These are phyloP conservation scores for Disparrhopalites patrizii DNA, from an alignment of 2,888 invertebrate species.

Conservation along the genomic window DNA sequence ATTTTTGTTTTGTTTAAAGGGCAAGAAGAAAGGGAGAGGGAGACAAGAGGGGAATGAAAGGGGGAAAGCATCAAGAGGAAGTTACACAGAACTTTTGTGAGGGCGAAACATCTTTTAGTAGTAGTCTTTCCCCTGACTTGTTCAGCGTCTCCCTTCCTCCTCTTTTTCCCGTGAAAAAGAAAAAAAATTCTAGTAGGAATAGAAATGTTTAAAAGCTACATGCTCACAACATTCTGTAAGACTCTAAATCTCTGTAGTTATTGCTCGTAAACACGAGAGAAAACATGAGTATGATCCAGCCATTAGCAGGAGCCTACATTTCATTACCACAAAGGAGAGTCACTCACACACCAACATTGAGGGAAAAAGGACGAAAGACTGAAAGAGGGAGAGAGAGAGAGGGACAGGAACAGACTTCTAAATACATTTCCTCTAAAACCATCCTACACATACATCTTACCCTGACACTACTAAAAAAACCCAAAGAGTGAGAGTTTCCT, in stretches of 20 bases:
- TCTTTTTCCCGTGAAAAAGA: neutral
- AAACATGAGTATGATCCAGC: constrained; percentile 12
- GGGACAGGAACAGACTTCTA: too few species aligned
- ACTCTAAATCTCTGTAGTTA: constrained; percentile 36
- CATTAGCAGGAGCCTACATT: neutral
- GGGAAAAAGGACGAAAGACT: neutral
- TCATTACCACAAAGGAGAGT: neutral
- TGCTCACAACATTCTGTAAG: constrained; percentile 23
- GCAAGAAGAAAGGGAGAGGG: too few species aligned
- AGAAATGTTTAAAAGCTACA: neutral
- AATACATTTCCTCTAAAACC: too few species aligned
- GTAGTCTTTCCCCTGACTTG: neutral
- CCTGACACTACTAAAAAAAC: neutral
- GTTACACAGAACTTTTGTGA: too few species aligned
- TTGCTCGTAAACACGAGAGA: constrained; percentile 31
- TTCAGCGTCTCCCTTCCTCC: neutral
- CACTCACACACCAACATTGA: neutral
- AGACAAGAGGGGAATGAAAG: too few species aligned
- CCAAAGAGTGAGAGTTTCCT: too few species aligned
- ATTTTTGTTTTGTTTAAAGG: too few species aligned
- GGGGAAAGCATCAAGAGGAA: too few species aligned
- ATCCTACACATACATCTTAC: neutral
- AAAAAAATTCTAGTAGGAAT: constrained; percentile 28
- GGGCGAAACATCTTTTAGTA: too few species aligned
- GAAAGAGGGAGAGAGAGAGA: too few species aligned